Evolutionary conservation across 1,140 invertebrate species (phyloP).

Genomic region (Drosophila albomicans): DNA sequence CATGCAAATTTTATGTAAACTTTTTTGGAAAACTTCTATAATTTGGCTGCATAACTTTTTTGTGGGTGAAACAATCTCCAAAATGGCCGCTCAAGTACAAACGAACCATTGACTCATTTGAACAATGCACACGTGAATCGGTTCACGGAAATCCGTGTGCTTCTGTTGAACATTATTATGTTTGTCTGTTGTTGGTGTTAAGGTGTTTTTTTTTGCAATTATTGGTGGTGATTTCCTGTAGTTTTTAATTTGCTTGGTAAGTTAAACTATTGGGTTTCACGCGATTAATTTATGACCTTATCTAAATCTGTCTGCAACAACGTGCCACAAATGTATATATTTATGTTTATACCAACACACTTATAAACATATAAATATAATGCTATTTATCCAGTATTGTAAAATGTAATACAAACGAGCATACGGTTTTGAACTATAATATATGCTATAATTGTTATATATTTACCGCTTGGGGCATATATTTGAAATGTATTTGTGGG

Average conservation of each 20-base stretch:
- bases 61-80: slow-evolving; percentile 79
- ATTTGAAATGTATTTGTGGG: not conserved
- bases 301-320: not conserved
- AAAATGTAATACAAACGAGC: slow-evolving; percentile 2
- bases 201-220: slow-evolving; percentile 1
- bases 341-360: slow-evolving; percentile 4
- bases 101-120: slow-evolving; percentile 45
- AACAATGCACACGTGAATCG: slow-evolving; percentile 45
- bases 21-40: slow-evolving; percentile 66
- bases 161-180: slow-evolving; percentile 12
- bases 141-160: slow-evolving; percentile 36
- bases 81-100: slow-evolving; percentile 72
- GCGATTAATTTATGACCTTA: not conserved
- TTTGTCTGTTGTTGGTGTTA: slow-evolving; percentile 5
- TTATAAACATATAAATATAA: not conserved
- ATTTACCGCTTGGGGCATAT: not conserved
- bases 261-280: not conserved
- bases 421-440: not conserved
- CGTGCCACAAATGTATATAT: not conserved
- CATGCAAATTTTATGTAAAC: slow-evolving; percentile 57
- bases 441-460: not conserved
- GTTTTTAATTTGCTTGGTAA: slow-evolving; percentile 20
- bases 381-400: slow-evolving; percentile 17
- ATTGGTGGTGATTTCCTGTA: slow-evolving; percentile 12
- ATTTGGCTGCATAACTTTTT: slow-evolving; percentile 80